A percentile compares a stretch with the other conserved stretches of the same genome.
These are phyloP conservation scores for Drosophila testacea DNA, from an alignment of 2,888 invertebrate species.

Conservation along the genomic window DNA sequence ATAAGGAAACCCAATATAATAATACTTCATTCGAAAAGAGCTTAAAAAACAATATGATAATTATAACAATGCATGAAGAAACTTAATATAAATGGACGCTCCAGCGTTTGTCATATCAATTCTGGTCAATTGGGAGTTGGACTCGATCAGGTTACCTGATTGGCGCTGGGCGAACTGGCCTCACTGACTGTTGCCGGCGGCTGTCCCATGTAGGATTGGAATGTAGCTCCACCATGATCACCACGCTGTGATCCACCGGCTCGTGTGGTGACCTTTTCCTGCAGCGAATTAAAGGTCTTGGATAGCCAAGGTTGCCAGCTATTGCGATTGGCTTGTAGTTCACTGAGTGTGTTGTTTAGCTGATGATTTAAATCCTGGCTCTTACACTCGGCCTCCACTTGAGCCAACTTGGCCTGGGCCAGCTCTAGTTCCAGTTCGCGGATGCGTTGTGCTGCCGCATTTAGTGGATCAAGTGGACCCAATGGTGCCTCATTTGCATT, in stretches of 20 bases:
- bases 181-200: slow-evolving; percentile 75
- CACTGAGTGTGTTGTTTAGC: slow-evolving; percentile 92
- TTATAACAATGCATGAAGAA: slow-evolving; percentile 37
- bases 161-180: slow-evolving; percentile 82
- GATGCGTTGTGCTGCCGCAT: slow-evolving; percentile 87
- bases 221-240: slow-evolving; percentile 80
- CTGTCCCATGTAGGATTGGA: slow-evolving; percentile 84
- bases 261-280: slow-evolving; percentile 84
- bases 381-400: slow-evolving; percentile 98
- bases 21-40: slow-evolving; percentile 39
- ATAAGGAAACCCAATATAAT: slow-evolving; percentile 23
- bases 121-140: slow-evolving; percentile 1
- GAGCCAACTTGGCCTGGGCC: slow-evolving; percentile 97
- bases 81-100: slow-evolving; percentile 33
- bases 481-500: slow-evolving; percentile 76
- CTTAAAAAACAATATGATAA: slow-evolving; percentile 38
- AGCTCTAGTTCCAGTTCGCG: slow-evolving; percentile 97
- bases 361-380: slow-evolving; percentile 98
- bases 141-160: slow-evolving; percentile 82
- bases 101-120: slow-evolving; percentile 44
- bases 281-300: slow-evolving; percentile 90
- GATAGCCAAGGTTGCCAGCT: slow-evolving; percentile 97
- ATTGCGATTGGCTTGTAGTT: slow-evolving; percentile 87
- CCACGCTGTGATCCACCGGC: slow-evolving; percentile 49
- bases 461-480: slow-evolving; percentile 84